Conservation (phyloP, 1,140 invertebrate species). For the Heliothis virescens region DNA sequence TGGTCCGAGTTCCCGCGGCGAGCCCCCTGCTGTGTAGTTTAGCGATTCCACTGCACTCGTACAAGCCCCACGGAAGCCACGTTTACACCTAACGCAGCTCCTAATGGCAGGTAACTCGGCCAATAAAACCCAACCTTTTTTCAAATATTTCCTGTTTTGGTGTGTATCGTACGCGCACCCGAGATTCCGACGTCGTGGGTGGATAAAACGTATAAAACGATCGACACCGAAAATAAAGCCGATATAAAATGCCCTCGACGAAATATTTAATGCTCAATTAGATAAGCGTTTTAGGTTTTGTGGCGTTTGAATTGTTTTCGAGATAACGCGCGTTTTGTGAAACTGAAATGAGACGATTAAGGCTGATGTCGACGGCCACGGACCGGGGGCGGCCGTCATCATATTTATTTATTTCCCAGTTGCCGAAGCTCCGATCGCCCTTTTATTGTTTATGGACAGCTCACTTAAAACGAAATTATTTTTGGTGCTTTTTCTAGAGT, state of each 20-base stretch:
- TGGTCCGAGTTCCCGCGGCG: slow-evolving; percentile 74
- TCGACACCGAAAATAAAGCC: slow-evolving; percentile 79
- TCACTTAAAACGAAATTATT: slow-evolving; percentile 76
- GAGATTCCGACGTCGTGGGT: slow-evolving; percentile 79
- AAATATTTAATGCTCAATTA: slow-evolving; percentile 86
- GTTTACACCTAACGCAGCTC: slow-evolving; percentile 83
- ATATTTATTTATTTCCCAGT: slow-evolving; percentile 64
- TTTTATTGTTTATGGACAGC: slow-evolving; percentile 71
- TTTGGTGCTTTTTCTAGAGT: slow-evolving; percentile 74
- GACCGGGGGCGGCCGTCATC: slow-evolving; percentile 54
- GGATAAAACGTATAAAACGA: slow-evolving; percentile 82
- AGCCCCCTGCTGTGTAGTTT: slow-evolving; percentile 74
- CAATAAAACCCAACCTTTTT: slow-evolving; percentile 81
- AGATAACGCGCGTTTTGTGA: slow-evolving; percentile 76
- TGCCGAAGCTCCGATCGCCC: slow-evolving; percentile 56
- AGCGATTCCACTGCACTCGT: slow-evolving; percentile 71
- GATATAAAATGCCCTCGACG: slow-evolving; percentile 83
- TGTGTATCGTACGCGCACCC: slow-evolving; percentile 73
- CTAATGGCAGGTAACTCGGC: slow-evolving; percentile 84
- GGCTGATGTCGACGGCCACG: slow-evolving; percentile 47
- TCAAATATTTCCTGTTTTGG: slow-evolving; percentile 84
- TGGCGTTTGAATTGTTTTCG: slow-evolving; percentile 80
- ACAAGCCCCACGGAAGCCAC: slow-evolving; percentile 78
- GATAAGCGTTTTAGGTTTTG: slow-evolving; percentile 84
- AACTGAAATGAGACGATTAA: slow-evolving; percentile 69